These are phyloP conservation scores for Perizoma affinitatum DNA, from an alignment of 2,888 invertebrate genomes.

Conservation along the genomic window DNA sequence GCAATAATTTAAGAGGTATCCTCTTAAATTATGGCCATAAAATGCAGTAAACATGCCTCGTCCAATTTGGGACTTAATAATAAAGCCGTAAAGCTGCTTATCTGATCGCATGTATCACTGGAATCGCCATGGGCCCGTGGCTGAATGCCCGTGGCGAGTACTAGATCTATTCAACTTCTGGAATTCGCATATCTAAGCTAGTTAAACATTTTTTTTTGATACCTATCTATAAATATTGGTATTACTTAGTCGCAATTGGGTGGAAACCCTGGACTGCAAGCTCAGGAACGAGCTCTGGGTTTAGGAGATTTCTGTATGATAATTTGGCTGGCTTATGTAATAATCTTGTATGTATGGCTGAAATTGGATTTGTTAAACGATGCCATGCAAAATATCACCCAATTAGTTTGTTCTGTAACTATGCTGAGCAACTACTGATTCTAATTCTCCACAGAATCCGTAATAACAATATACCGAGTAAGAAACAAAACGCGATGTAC, in stretches of 20 bases:
- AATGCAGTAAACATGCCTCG: constrained; percentile 12
- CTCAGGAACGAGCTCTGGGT: constrained; percentile 39
- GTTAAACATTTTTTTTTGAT: no score
- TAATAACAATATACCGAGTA: no score
- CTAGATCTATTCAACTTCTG: not conserved
- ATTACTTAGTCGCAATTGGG: no score
- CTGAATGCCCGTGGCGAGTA: constrained; percentile 1
- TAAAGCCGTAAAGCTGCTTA: constrained; percentile 60
- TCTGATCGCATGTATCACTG: constrained; percentile 60
- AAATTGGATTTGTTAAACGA: constrained; percentile 42
- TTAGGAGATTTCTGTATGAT: constrained; percentile 67
- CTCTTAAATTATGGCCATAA: constrained; percentile 1
- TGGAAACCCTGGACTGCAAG: no score
- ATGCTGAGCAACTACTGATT: no score
- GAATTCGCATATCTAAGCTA: not conserved
- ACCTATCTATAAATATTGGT: no score
- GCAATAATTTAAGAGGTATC: no score
- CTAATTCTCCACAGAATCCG: no score
- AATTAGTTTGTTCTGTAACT: no score
- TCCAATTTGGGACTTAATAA: constrained; percentile 49
- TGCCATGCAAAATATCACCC: no score
- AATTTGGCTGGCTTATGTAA: constrained; percentile 48
- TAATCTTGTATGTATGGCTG: constrained; percentile 37
- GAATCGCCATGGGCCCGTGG: constrained; percentile 33
- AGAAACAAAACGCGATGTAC: no score